Conservation (phyloP, 2,797 vertebrate genomes). For the Adrianichthys oophorus region DNA sequence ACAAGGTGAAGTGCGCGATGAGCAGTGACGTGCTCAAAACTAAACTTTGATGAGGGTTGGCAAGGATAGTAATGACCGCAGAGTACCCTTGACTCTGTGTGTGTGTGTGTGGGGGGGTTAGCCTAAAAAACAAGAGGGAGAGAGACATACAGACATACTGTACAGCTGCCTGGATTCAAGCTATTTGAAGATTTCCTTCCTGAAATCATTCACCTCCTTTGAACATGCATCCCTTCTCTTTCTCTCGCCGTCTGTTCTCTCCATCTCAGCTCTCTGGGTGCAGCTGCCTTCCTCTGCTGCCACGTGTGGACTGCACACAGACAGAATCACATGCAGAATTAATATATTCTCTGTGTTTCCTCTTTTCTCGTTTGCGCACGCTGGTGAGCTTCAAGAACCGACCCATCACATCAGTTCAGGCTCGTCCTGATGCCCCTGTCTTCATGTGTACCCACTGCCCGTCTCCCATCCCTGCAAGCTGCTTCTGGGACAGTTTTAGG, state of each 20-base stretch:
- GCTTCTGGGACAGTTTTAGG: constrained; percentile 60
- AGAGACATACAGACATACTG: constrained; percentile 15
- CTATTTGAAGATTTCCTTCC: constrained; percentile 34
- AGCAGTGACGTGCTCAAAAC: constrained; percentile 30
- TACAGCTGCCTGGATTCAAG: constrained; percentile 18
- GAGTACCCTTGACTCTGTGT: constrained; percentile 43
- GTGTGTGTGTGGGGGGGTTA: background rate
- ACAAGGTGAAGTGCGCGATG: constrained; percentile 53
- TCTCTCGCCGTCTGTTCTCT: constrained; percentile 13
- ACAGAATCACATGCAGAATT: constrained; percentile 59
- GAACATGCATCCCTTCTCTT: background rate
- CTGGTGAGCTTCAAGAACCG: constrained; percentile 15
- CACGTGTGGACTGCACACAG: constrained; percentile 48
- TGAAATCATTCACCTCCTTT: no score
- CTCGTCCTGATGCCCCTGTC: constrained; percentile 21
- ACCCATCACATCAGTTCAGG: constrained; percentile 14
- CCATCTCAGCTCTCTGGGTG: constrained; percentile 34
- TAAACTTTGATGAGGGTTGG: constrained; percentile 48
- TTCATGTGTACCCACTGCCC: constrained; percentile 43
- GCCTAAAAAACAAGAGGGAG: background rate
- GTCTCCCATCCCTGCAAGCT: constrained; percentile 47
- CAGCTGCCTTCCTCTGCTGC: constrained; percentile 57
- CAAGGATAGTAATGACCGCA: constrained; percentile 59
- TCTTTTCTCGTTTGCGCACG: constrained; percentile 28
- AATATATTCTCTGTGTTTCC: constrained; percentile 46